These are phyloP conservation scores for Vanessa tameamea DNA, from an alignment of 1,140 invertebrate species.

Conservation along the genomic window DNA sequence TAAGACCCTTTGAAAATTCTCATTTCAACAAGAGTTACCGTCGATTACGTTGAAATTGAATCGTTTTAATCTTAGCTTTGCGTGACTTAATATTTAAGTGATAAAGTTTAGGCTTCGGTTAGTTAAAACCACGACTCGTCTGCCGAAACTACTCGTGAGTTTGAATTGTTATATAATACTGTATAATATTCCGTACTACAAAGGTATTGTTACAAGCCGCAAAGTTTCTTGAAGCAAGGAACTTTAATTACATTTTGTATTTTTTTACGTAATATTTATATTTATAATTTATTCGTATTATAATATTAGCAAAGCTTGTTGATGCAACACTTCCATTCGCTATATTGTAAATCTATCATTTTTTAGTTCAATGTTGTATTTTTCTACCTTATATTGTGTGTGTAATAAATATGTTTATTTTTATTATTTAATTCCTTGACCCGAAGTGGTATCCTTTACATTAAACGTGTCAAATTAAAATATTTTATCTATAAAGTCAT, in stretches of 20 bases:
- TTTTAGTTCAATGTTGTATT: no score
- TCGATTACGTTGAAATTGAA: slow-evolving; percentile 18
- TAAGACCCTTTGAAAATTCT: slow-evolving; percentile 6
- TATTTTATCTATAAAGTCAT: no score
- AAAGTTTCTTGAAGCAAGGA: not conserved
- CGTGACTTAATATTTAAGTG: slow-evolving; percentile 19
- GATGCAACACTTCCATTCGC: no score
- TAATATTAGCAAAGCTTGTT: no score
- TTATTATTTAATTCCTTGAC: no score
- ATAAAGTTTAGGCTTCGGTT: slow-evolving; percentile 12
- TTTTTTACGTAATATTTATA: not conserved
- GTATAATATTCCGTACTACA: not conserved
- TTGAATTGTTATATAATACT: not conserved
- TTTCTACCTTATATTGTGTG: no score
- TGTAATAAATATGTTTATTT: no score
- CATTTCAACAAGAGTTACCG: slow-evolving; percentile 1
- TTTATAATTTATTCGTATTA: not conserved
- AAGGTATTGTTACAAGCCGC: not conserved
- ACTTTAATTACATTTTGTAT: not conserved
- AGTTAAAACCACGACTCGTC: slow-evolving; percentile 7
- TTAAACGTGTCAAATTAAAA: no score
- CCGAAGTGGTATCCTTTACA: no score
- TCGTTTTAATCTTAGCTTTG: slow-evolving; percentile 16
- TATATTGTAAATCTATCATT: no score
- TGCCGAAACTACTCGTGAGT: not conserved